These are phyloP conservation scores for Danio aesculapii DNA, from an alignment of 2,797 vertebrate genomes.

Conservation along the genomic window DNA sequence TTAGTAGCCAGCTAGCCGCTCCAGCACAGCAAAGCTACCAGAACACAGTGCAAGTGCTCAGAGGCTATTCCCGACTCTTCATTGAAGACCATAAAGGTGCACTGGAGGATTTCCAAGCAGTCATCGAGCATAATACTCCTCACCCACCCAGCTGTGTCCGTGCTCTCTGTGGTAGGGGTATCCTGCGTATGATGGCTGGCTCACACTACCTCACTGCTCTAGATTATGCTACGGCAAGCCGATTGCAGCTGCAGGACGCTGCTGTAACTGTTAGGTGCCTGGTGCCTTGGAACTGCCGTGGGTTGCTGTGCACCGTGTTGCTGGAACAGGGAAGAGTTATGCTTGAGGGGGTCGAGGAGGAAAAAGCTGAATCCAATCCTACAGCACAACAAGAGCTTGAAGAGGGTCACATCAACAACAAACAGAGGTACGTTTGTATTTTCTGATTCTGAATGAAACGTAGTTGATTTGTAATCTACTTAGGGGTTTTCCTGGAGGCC, in stretches of 20 bases:
- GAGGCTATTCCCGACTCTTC: constrained; percentile 88
- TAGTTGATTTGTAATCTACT: background rate
- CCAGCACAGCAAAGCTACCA: constrained; percentile 79
- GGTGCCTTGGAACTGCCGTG: constrained; percentile 93
- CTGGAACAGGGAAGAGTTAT: constrained; percentile 90
- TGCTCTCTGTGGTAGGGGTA: constrained; percentile 91
- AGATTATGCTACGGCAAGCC: constrained; percentile 93
- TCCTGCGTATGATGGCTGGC: constrained; percentile 84
- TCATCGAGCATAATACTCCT: constrained; percentile 86
- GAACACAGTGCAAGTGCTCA: constrained; percentile 87
- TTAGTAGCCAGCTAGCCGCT: constrained; percentile 86
- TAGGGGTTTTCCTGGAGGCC: too few species aligned
- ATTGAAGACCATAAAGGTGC: constrained; percentile 78
- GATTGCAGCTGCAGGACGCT: constrained; percentile 85
- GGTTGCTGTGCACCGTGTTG: constrained; percentile 87
- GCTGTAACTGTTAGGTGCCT: constrained; percentile 87
- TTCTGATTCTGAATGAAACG: background rate
- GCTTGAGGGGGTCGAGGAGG: constrained; percentile 75
- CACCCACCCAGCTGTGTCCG: constrained; percentile 90
- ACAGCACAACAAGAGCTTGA: constrained; percentile 53
- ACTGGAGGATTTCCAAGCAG: constrained; percentile 89
- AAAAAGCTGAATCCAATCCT: constrained; percentile 41
- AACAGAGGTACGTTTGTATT: constrained; percentile 75
- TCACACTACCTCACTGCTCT: constrained; percentile 86
- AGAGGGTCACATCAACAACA: constrained; percentile 54